These are phyloP conservation scores for Glossosoma conforme DNA, from an alignment of 1,140 invertebrate genomes.

Conservation along the genomic window DNA sequence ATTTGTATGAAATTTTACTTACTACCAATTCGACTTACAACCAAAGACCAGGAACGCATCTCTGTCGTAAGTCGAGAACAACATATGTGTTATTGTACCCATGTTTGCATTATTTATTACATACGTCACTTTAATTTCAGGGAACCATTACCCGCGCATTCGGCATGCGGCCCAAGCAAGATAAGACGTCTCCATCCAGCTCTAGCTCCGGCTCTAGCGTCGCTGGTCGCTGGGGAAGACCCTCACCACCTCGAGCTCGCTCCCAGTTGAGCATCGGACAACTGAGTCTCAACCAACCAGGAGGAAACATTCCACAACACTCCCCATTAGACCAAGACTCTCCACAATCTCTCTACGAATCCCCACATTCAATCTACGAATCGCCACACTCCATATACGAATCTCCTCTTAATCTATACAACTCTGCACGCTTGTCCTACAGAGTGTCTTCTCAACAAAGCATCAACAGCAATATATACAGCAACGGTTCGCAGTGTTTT, in stretches of 20 bases:
- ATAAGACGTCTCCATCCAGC: slow-evolving; percentile 55
- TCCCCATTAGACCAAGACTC: slow-evolving; percentile 26
- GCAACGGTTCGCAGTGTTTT: slow-evolving; percentile 38
- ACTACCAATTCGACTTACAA: too few relatives aligned
- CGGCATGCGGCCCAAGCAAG: slow-evolving; percentile 58
- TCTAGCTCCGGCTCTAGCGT: slow-evolving; percentile 54
- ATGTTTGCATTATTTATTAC: too few relatives aligned
- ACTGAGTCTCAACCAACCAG: slow-evolving; percentile 41
- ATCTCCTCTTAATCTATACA: slow-evolving; percentile 24
- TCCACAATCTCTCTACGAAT: slow-evolving; percentile 1
- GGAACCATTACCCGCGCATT: slow-evolving; percentile 72
- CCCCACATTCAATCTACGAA: slow-evolving; percentile 23
- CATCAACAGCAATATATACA: slow-evolving; percentile 33
- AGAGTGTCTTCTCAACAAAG: slow-evolving; percentile 31
- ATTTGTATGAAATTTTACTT: too few relatives aligned
- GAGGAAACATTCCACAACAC: slow-evolving; percentile 24
- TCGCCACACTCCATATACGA: slow-evolving; percentile 28
- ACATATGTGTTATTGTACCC: too few relatives aligned
- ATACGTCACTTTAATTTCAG: too few relatives aligned
- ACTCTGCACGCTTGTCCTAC: slow-evolving; percentile 19
- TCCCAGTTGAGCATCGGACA: slow-evolving; percentile 48
- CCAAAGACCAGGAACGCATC: too few relatives aligned
- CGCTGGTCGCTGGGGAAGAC: slow-evolving; percentile 38
- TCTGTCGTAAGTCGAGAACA: too few relatives aligned
- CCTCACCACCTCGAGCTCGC: slow-evolving; percentile 43